A percentile compares a stretch with the other conserved stretches of the same genome.
Evolutionary conservation across 2,797 vertebrate genomes (phyloP).

Genomic region (Halcyon badia): DNA sequence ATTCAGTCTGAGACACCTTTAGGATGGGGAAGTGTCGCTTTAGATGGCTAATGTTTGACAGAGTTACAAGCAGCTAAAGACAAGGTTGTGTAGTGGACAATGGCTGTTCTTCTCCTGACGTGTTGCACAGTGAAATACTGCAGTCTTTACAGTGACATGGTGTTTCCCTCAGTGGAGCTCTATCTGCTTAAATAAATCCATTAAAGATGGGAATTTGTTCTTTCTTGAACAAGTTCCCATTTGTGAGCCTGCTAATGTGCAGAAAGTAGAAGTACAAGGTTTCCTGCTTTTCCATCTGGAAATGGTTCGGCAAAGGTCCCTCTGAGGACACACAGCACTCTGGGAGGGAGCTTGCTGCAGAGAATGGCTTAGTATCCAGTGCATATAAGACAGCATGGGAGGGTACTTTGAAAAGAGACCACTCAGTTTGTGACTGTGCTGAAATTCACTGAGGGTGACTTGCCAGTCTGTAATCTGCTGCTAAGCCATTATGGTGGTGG

Average conservation of each 20-base stretch:
- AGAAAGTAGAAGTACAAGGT: neutral
- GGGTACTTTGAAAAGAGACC: neutral
- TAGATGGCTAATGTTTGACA: neutral
- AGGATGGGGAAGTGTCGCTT: neutral
- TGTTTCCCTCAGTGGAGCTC: neutral
- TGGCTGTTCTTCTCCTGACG: neutral
- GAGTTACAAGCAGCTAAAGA: neutral
- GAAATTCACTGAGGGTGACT: neutral
- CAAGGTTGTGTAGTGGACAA: neutral
- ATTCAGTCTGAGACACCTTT: neutral
- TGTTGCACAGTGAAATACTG: neutral
- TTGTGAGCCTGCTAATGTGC: neutral
- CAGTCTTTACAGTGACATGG: neutral
- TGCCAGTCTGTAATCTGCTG: rapidly evolving
- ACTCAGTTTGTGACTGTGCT: neutral
- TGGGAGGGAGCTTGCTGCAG: neutral
- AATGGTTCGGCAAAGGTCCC: neutral
- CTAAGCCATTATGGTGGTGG: rapidly evolving
- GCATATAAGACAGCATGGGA: neutral
- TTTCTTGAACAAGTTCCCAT: neutral
- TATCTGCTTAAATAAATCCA: neutral
- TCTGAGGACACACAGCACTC: neutral
- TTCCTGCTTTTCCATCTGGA: neutral
- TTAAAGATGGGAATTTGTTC: neutral
- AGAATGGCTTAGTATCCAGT: neutral